Percentiles rank a stretch among this genome's conserved stretches.
phyloP scores from a whole-genome alignment of 2,797 vertebrate species.

The Eulemur albifrons region DNA sequence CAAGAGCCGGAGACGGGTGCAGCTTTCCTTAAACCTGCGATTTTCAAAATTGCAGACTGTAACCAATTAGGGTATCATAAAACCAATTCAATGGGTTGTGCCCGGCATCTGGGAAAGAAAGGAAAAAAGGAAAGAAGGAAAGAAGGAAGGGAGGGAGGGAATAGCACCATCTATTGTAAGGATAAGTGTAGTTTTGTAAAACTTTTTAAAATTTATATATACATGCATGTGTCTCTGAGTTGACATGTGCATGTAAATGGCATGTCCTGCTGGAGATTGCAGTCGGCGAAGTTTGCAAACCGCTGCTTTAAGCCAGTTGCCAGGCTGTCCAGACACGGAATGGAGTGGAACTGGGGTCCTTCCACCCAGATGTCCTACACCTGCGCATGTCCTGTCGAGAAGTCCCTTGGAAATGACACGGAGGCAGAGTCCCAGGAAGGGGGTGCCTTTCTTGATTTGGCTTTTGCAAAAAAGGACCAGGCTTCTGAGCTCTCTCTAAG shows the following conservation, averaged over 20 bases:
- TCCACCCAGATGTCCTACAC: background rate
- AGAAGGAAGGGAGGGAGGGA: fast-evolving
- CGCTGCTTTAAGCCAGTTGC: background rate
- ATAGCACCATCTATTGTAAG: background rate
- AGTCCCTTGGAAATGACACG: background rate
- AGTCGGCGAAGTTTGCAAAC: background rate
- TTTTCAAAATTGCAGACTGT: slow-evolving; percentile 49
- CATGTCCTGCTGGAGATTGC: background rate
- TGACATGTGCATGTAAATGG: background rate
- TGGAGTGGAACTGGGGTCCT: background rate
- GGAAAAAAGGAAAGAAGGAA: no score
- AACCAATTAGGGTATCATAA: background rate
- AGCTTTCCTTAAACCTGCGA: background rate
- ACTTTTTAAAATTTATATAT: background rate
- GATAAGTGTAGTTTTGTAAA: background rate
- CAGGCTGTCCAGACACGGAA: background rate
- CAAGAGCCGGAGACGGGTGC: background rate
- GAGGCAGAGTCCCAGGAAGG: background rate
- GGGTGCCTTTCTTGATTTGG: background rate
- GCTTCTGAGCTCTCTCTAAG: background rate
- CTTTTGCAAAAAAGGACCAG: background rate
- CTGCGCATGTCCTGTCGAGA: background rate
- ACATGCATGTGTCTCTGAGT: no score
- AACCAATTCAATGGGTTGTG: background rate
- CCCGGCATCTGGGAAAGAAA: background rate